These are phyloP conservation scores for Sialis fuliginosa DNA, from an alignment of 2,888 invertebrate genomes.

Conservation along the genomic window DNA sequence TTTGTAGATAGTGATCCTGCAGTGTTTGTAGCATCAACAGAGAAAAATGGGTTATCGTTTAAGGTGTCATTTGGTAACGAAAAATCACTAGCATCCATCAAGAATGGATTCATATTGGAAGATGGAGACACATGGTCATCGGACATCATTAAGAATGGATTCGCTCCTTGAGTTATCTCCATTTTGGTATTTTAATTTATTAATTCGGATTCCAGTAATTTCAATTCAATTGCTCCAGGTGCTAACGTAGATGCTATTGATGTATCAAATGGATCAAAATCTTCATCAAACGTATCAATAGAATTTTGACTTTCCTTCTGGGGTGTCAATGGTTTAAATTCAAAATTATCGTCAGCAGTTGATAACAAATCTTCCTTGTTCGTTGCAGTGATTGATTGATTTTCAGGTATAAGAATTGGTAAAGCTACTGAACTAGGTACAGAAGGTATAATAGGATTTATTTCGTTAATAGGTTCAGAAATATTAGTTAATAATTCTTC, in stretches of 20 bases:
- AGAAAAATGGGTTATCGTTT: conserved; percentile 53
- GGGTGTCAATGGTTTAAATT: conserved; percentile 25
- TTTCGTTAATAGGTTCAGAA: conserved; percentile 23
- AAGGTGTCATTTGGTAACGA: conserved; percentile 15
- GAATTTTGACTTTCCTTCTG: conserved; percentile 9
- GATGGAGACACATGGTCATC: conserved; percentile 36
- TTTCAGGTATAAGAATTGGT: background rate
- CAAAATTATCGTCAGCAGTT: conserved; percentile 15
- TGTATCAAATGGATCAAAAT: conserved; percentile 69
- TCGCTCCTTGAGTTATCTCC: conserved; percentile 37
- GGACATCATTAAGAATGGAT: conserved; percentile 63
- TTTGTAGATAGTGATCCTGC: conserved; percentile 25
- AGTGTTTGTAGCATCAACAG: conserved; percentile 21
- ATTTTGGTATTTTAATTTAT: conserved; percentile 29
- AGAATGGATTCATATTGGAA: conserved; percentile 48
- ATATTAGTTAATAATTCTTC: conserved; percentile 42
- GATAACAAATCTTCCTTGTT: conserved; percentile 16
- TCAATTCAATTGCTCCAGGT: conserved; percentile 61
- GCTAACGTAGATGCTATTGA: conserved; percentile 56
- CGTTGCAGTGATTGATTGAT: conserved; percentile 3
- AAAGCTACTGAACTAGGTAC: conserved; percentile 4
- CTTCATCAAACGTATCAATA: conserved; percentile 14
- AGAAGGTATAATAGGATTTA: conserved; percentile 17
- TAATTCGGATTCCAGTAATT: conserved; percentile 60
- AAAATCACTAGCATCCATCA: conserved; percentile 31